Evolutionary conservation across 1,140 invertebrate genomes (phyloP).

Genomic region (Drosophila nebulosa): DNA sequence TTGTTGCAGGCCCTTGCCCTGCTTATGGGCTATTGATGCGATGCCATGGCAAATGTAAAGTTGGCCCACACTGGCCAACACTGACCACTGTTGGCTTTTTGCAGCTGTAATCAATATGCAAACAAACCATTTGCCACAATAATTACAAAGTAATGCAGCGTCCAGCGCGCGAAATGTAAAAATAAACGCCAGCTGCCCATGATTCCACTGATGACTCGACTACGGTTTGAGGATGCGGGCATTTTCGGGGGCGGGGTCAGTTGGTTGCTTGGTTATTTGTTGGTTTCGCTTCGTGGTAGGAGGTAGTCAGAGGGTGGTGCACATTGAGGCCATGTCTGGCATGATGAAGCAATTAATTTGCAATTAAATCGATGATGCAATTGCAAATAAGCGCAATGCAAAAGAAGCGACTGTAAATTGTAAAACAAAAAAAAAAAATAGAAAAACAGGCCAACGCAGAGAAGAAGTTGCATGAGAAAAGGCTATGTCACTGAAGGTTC

Average conservation of each 20-base stretch:
- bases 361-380: constrained; percentile 79
- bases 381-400: constrained; percentile 65
- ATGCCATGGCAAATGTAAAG: neutral
- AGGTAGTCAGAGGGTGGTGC: constrained; percentile 9
- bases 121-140: constrained; percentile 77
- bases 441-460: neutral
- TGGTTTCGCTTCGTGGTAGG: neutral
- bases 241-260: neutral
- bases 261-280: constrained; percentile 4
- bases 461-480: neutral
- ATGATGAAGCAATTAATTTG: constrained; percentile 80
- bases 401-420: constrained; percentile 53
- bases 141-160: constrained; percentile 75
- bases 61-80: too few species aligned
- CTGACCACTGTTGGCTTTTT: constrained; percentile 55
- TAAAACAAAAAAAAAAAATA: constrained; percentile 13
- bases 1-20: constrained; percentile 6
- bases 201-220: constrained; percentile 59
- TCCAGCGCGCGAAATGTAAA: constrained; percentile 58
- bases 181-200: constrained; percentile 69
- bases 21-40: constrained; percentile 7
- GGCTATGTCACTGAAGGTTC: neutral
- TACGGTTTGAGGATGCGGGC: constrained; percentile 1
- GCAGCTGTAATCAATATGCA: constrained; percentile 77
- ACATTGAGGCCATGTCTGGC: constrained; percentile 49